Evolutionary conservation across 2,888 invertebrate genomes (phyloP), one percentile per base, ranked within the genome.

Genomic region (Agonopterix alstromeriana): DNA sequence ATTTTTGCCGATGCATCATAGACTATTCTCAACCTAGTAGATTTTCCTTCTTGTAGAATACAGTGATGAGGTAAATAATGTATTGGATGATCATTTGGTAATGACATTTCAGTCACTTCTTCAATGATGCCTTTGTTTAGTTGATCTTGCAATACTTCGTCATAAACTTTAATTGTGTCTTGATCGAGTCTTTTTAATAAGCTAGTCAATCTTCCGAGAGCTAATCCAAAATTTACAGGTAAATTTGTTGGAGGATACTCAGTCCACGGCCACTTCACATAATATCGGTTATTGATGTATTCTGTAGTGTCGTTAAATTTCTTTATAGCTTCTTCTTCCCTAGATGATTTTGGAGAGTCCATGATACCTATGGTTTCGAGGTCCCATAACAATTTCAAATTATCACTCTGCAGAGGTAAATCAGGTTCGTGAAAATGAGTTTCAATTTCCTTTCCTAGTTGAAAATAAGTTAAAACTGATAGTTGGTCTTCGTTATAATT

Each of bases 261-360:
- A 8, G 46, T 46, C 53, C 55, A 58, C 1, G 55, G 55, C 54
- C 58, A 58, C 42, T 53, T 55, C 0, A 59, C 53, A 3, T 50
- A 14, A 45, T 57, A 57, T 38, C 53, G 47, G 1, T 43, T 35
- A 12, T 55, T 9, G 8, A 46, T 42, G 38, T 48, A 53, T n/a
- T 50, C 10, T 11, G 50, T 35, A 9, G 48, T 43, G 51, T 46
- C 36, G 40, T 51, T 53, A 12, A 55, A 53, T 8, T 53, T 42
- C 35, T 42, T 10, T 1, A 48, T 8, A n/a, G 48, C 48, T 35
- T 45, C 44, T 11, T 48, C 48, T 7, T 48, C 44, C 1, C 35
- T 7, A 10, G 27, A 10, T 2, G 10, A 14, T 11, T 44, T 48
- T n/a, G 48, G 48, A 11, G 44, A 44, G 14, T 48, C 45, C 3